Evolutionary conservation across 2,113 vertebrate species (phyloP).

Genomic region (Paradoxurus hermaphroditus): DNA sequence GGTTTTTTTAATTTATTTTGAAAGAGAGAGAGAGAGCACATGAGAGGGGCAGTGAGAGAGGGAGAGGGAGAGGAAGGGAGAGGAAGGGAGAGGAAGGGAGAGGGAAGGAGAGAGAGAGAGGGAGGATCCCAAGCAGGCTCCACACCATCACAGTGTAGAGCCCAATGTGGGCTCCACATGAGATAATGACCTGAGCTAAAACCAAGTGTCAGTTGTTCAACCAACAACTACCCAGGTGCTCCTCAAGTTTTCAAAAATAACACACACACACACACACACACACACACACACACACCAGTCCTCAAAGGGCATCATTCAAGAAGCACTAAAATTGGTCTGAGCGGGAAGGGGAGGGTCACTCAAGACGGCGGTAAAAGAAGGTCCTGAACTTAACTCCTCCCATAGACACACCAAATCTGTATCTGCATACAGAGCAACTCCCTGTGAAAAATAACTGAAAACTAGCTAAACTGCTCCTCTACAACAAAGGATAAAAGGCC

Average conservation of each 20-base stretch:
- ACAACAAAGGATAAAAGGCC: not conserved
- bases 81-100: no score
- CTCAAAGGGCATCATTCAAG: not conserved
- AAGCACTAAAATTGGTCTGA: not conserved
- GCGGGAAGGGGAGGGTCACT: not conserved
- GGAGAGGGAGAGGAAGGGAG: rapidly evolving
- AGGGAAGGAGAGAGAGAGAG: no score
- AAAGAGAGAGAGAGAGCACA: no score
- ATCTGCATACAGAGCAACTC: not conserved
- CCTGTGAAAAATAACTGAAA: not conserved
- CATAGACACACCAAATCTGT: not conserved
- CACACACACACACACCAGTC: not conserved
- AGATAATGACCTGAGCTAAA: no score
- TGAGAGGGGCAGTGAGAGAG: no score
- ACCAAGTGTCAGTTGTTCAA: no score
- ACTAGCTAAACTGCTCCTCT: not conserved
- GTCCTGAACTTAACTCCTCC: not conserved
- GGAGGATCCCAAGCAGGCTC: no score
- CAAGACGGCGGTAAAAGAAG: not conserved
- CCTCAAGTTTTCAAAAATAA: not conserved
- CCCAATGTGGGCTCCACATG: no score
- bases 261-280: not conserved
- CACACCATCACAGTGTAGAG: no score
- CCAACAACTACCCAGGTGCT: no score
- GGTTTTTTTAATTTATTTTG: no score